Conservation (phyloP, 2,113 vertebrate species). For the Theropithecus gelada region DNA sequence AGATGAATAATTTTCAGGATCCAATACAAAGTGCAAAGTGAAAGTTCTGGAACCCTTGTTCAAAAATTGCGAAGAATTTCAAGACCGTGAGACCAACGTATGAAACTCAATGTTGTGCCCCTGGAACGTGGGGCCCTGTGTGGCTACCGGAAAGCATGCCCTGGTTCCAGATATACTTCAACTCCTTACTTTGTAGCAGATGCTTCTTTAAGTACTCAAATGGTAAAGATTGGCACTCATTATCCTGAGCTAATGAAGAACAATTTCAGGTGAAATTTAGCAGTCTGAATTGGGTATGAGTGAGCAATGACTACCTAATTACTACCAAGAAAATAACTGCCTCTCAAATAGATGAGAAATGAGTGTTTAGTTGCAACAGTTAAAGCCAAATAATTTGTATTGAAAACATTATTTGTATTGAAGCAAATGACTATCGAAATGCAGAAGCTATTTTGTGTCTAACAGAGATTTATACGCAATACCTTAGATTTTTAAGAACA, state of each 20-base stretch:
- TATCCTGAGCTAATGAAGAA: not conserved
- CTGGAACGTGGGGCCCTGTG: not conserved
- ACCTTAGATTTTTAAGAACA: not conserved
- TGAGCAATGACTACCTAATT: not conserved
- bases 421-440: not conserved
- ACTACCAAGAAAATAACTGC: not conserved
- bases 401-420: not conserved
- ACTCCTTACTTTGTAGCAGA: not conserved
- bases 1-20: not conserved
- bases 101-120: not conserved
- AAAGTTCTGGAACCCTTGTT: not conserved
- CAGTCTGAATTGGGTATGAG: not conserved
- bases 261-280: not conserved
- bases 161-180: too few relatives aligned
- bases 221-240: not conserved
- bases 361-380: not conserved
- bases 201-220: not conserved
- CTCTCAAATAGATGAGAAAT: not conserved
- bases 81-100: not conserved
- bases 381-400: not conserved
- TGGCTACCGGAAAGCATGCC: not conserved
- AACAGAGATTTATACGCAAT: not conserved
- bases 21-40: not conserved
- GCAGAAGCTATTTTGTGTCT: not conserved
- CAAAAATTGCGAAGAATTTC: not conserved